Evolutionary conservation across 2,797 vertebrate species (phyloP).

Genomic region (Anguilla marmorata): DNA sequence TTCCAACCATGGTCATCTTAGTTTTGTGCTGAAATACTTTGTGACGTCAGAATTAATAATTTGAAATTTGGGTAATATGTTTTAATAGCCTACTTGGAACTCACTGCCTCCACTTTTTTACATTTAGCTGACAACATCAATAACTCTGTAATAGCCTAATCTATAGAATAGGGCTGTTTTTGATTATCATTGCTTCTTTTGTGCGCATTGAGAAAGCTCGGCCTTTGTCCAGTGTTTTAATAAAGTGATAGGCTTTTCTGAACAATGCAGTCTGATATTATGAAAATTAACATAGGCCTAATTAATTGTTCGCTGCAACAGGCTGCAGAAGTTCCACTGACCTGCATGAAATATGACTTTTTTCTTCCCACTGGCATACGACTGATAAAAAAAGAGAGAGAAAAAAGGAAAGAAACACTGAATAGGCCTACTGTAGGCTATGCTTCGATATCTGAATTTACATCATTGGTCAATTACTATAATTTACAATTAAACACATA

Average conservation of each 20-base stretch:
- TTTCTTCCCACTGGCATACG: not conserved
- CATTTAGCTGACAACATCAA: not conserved
- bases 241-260: not conserved
- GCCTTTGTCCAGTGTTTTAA: not conserved
- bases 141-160: not conserved
- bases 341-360: not conserved
- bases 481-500: no score
- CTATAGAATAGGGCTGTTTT: not conserved
- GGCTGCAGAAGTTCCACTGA: not conserved
- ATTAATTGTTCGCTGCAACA: not conserved
- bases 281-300: not conserved
- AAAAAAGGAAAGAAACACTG: no score
- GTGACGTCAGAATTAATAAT: not conserved
- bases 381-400: not conserved
- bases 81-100: not conserved
- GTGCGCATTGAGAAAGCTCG: not conserved
- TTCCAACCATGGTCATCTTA: not conserved
- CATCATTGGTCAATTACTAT: not conserved
- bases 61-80: not conserved
- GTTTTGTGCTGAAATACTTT: not conserved
- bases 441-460: not conserved
- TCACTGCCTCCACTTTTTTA: not conserved
- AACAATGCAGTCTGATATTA: not conserved
- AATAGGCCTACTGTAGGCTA: no score
- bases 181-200: not conserved